A percentile compares a stretch with the other conserved stretches of the same genome.
phyloP scores from a whole-genome alignment of 2,888 invertebrate genomes.

The Matsumyia berberina region DNA sequence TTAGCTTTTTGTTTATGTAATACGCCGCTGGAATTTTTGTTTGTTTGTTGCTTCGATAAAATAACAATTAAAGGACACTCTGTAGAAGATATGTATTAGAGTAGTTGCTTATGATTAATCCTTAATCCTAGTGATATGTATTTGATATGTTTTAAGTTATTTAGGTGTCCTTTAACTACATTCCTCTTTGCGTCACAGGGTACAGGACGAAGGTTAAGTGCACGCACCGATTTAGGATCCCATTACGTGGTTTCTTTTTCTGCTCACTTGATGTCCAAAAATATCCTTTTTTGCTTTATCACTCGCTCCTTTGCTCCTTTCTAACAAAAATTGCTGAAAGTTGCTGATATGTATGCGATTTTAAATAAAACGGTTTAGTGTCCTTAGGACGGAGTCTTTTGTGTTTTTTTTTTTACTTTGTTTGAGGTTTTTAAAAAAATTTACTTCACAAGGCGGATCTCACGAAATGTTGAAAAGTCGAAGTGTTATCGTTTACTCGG shows the following conservation, averaged over 20 bases:
- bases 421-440: constrained; percentile 28
- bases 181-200: constrained; percentile 24
- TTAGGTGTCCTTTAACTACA: constrained; percentile 62
- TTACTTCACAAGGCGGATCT: constrained; percentile 70
- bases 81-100: constrained; percentile 51
- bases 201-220: constrained; percentile 31
- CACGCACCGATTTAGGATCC: constrained; percentile 41
- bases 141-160: constrained; percentile 62
- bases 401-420: constrained; percentile 42
- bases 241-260: constrained; percentile 33
- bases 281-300: constrained; percentile 22
- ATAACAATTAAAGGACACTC: constrained; percentile 59
- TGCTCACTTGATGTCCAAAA: constrained; percentile 14
- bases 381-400: constrained; percentile 32
- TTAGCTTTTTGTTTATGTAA: constrained; percentile 70
- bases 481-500: constrained; percentile 83
- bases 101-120: constrained; percentile 40
- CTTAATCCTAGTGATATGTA: constrained; percentile 74
- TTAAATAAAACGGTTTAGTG: background rate
- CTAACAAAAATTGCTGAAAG: constrained; percentile 12
- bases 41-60: background rate
- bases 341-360: constrained; percentile 45
- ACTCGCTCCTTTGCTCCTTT: constrained; percentile 8
- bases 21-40: constrained; percentile 53
- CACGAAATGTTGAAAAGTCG: constrained; percentile 81